phyloP scores from a whole-genome alignment of 2,113 vertebrate genomes.

The Lepidothrix coronata region DNA sequence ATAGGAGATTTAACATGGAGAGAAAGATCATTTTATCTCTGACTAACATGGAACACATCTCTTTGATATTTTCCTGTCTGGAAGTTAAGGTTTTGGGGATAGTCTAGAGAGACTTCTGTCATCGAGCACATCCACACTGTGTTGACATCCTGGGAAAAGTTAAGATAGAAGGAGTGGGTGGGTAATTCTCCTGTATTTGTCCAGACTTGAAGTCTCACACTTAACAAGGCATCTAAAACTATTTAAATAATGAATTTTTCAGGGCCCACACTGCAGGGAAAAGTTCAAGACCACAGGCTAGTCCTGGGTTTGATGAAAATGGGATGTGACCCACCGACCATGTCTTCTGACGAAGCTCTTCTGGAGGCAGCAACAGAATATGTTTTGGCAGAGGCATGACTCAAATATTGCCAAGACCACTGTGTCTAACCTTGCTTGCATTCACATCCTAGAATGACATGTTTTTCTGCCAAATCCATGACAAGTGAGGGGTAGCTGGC shows the following conservation, averaged over 20 bases:
- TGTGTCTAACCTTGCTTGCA: background rate
- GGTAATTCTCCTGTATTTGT: background rate
- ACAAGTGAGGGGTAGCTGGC: background rate
- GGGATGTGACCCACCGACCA: fast-evolving
- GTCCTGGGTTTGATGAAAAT: background rate
- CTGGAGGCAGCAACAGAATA: background rate
- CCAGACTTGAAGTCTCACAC: background rate
- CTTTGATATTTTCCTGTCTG: background rate
- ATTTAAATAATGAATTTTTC: background rate
- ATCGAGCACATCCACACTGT: background rate
- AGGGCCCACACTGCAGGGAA: background rate
- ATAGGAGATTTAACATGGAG: background rate
- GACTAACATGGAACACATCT: background rate
- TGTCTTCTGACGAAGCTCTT: background rate
- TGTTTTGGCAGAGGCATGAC: background rate
- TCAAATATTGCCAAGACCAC: background rate
- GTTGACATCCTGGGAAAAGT: background rate
- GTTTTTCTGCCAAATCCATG: background rate
- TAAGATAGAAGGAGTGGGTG: background rate
- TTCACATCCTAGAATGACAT: background rate
- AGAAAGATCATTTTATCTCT: slow-evolving; percentile 6
- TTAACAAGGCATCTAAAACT: background rate
- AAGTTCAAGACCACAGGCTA: background rate
- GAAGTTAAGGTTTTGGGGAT: background rate
- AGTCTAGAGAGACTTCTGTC: background rate